Conservation (phyloP, 2,113 vertebrate genomes). For the Larimichthys crocea region DNA sequence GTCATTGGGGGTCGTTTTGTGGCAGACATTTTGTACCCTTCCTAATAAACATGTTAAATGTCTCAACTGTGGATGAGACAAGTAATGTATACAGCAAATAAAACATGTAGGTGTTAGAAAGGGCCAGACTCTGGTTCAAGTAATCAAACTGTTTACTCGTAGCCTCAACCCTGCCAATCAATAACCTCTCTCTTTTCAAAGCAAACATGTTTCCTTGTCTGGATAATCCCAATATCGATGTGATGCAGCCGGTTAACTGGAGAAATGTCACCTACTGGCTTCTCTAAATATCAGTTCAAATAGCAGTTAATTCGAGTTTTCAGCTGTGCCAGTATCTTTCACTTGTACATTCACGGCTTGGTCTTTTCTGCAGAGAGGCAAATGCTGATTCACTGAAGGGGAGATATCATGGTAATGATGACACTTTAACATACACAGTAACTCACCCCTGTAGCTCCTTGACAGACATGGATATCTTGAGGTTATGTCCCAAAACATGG, state of each 20-base stretch:
- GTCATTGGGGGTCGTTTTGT: not conserved
- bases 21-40: not conserved
- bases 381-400: not conserved
- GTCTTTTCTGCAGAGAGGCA: not conserved
- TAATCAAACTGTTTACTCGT: not conserved
- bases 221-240: not conserved
- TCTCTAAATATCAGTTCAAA: not conserved
- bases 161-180: not conserved
- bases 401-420: not conserved
- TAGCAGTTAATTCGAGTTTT: not conserved
- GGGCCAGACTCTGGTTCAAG: not conserved
- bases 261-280: not conserved
- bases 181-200: slow-evolving; percentile 7
- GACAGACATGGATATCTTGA: slow-evolving; percentile 93
- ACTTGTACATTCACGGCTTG: not conserved
- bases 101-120: not conserved
- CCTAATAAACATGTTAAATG: not conserved
- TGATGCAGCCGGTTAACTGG: not conserved
- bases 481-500: slow-evolving; percentile 93
- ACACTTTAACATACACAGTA: not conserved
- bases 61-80: not conserved
- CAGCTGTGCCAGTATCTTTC: not conserved
- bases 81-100: not conserved
- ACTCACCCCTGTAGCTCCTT: slow-evolving; percentile 98
- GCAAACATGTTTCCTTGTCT: not conserved